Percentiles rank a stretch among this genome's conserved stretches.
These are phyloP conservation scores for Heterochromis multidens DNA, from an alignment of 2,113 vertebrate species.

Conservation along the genomic window DNA sequence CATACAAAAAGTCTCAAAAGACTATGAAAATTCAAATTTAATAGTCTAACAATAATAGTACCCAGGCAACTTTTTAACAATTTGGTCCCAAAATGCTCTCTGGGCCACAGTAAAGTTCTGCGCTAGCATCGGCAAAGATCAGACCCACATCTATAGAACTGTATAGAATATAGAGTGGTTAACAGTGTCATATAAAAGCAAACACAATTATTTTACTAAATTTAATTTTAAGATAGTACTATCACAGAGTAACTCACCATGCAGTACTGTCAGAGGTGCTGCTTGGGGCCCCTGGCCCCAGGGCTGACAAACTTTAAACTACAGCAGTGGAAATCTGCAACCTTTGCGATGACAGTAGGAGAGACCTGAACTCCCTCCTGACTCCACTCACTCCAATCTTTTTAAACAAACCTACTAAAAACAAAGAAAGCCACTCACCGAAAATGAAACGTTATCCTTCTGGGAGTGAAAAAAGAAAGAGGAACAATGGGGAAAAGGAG, in stretches of 20 bases:
- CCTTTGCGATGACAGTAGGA: neutral
- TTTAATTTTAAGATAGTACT: neutral
- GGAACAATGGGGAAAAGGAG: no score
- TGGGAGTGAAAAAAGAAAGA: no score
- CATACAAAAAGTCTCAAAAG: neutral
- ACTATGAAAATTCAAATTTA: neutral
- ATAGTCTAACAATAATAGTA: neutral
- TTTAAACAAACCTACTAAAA: neutral
- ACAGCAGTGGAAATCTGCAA: neutral
- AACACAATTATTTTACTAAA: neutral
- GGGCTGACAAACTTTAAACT: neutral
- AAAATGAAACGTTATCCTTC: neutral
- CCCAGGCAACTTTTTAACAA: no score
- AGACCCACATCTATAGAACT: neutral
- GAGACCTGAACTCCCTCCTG: neutral
- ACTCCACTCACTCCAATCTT: neutral
- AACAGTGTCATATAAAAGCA: neutral
- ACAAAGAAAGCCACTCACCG: no score
- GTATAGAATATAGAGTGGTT: neutral
- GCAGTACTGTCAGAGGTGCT: neutral
- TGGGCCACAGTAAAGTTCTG: neutral
- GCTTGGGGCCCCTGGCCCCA: neutral
- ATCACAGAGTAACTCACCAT: fast-evolving
- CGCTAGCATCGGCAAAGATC: neutral
- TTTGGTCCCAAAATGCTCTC: neutral